A percentile compares a stretch with the other conserved stretches of the same genome.
phyloP scores from a whole-genome alignment of 2,888 invertebrate species.

The Hirtodrosophila confusa region DNA sequence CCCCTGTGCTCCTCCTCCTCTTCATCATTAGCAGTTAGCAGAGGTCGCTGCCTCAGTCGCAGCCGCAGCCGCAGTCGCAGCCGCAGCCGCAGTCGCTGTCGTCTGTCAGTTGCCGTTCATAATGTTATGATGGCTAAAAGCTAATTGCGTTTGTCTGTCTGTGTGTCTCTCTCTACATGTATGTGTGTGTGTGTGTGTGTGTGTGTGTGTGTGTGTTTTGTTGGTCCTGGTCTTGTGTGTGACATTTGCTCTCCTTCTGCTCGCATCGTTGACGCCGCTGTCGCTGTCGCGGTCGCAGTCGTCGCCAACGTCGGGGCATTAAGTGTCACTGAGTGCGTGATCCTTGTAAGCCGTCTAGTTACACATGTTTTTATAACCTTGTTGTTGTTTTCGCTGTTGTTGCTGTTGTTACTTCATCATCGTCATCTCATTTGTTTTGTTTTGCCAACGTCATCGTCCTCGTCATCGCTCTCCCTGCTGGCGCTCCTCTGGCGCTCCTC shows the following conservation, averaged over 20 bases:
- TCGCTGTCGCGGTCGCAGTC: slow-evolving; percentile 16
- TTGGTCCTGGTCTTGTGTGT: slow-evolving; percentile 18
- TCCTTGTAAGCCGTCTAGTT: slow-evolving; percentile 78
- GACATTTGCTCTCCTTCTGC: slow-evolving; percentile 39
- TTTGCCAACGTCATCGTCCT: slow-evolving; percentile 45
- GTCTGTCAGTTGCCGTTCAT: slow-evolving; percentile 71
- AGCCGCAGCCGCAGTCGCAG: slow-evolving; percentile 17
- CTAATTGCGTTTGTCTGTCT: slow-evolving; percentile 78
- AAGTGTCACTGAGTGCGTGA: slow-evolving; percentile 77
- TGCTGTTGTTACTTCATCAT: slow-evolving; percentile 6
- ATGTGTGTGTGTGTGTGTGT: neutral
- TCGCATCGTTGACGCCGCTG: slow-evolving; percentile 24
- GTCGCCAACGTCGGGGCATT: slow-evolving; percentile 52
- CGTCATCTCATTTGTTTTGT: slow-evolving; percentile 24
- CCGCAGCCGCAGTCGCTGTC: slow-evolving; percentile 29
- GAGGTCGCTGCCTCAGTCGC: slow-evolving; percentile 15
- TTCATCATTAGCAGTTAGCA: slow-evolving; percentile 72
- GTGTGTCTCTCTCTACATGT: slow-evolving; percentile 2
- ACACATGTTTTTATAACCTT: slow-evolving; percentile 76
- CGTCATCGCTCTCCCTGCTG: neutral
- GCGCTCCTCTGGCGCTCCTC: neutral
- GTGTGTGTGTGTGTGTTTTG: slow-evolving; percentile 16
- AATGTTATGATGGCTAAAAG: slow-evolving; percentile 79
- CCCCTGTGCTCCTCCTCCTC: slow-evolving; percentile 17
- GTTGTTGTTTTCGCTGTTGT: slow-evolving; percentile 10